Conservation (phyloP, 1,140 invertebrate genomes). For the Lordiphosa clarofinis region DNA sequence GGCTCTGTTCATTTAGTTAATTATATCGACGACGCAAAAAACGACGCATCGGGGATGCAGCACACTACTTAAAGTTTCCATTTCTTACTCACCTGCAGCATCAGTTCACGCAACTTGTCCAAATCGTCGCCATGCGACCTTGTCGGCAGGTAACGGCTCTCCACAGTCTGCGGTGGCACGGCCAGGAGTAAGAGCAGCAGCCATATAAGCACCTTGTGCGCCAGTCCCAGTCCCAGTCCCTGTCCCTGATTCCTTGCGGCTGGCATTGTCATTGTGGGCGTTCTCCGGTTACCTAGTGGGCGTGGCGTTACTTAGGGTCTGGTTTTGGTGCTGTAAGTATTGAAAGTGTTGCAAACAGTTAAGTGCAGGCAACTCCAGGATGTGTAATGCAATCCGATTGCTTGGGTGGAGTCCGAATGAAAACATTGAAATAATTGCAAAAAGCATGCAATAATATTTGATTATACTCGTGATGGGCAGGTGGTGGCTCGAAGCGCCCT, state of each 20-base stretch:
- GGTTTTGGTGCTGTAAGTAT: too few species aligned
- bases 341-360: too few species aligned
- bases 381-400: too few species aligned
- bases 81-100: constrained; percentile 81
- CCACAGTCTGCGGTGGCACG: constrained; percentile 66
- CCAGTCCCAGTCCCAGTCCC: constrained; percentile 17
- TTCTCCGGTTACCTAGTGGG: constrained; percentile 17
- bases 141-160: constrained; percentile 82
- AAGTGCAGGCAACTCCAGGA: too few species aligned
- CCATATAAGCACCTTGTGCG: constrained; percentile 45
- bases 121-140: constrained; percentile 81
- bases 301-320: not conserved
- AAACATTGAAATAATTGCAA: too few species aligned
- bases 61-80: constrained; percentile 24
- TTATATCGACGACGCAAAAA: constrained; percentile 65
- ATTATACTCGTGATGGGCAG: too few species aligned
- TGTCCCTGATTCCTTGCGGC: constrained; percentile 29
- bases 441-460: too few species aligned
- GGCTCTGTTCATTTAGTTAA: constrained; percentile 71
- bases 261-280: constrained; percentile 24
- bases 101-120: constrained; percentile 82
- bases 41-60: constrained; percentile 48
- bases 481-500: too few species aligned
- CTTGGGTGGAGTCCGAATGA: too few species aligned
- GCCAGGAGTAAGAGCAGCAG: constrained; percentile 57